These are phyloP conservation scores for Catostomus latipinnis DNA, from an alignment of 2,797 vertebrate genomes.

Conservation along the genomic window DNA sequence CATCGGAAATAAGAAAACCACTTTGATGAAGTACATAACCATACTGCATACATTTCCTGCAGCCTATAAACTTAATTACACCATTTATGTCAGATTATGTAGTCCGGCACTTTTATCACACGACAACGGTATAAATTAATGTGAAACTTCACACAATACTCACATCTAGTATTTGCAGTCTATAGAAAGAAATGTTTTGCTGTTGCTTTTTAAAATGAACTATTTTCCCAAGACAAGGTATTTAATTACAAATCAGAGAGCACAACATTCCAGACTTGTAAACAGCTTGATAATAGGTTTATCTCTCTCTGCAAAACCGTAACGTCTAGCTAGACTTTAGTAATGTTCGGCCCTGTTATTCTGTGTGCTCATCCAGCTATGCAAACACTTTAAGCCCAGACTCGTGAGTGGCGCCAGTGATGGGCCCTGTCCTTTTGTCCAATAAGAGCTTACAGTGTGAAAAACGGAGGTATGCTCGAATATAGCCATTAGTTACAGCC, in stretches of 20 bases:
- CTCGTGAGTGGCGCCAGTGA: constrained; percentile 69
- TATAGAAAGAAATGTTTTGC: too few species aligned
- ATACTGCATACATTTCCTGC: not conserved
- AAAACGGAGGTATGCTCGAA: constrained; percentile 72
- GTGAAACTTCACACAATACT: not conserved
- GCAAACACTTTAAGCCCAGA: constrained; percentile 79
- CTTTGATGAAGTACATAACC: constrained; percentile 3
- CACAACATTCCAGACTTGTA: constrained; percentile 13
- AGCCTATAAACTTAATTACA: not conserved
- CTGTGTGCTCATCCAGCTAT: constrained; percentile 82
- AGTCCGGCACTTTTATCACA: not conserved
- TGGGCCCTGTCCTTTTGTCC: constrained; percentile 75
- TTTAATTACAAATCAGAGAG: not conserved
- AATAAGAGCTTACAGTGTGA: constrained; percentile 69
- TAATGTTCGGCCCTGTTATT: constrained; percentile 76
- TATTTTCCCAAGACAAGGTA: too few species aligned
- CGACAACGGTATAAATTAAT: not conserved
- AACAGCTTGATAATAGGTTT: not conserved
- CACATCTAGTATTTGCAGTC: too few species aligned
- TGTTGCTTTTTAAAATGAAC: too few species aligned
- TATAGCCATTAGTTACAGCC: constrained; percentile 72
- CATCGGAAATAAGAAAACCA: too few species aligned
- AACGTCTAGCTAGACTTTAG: constrained; percentile 60
- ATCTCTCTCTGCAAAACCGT: constrained; percentile 39
- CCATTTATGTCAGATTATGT: not conserved